Conservation (phyloP, 1,140 invertebrate species). For the Coelopa frigida region DNA sequence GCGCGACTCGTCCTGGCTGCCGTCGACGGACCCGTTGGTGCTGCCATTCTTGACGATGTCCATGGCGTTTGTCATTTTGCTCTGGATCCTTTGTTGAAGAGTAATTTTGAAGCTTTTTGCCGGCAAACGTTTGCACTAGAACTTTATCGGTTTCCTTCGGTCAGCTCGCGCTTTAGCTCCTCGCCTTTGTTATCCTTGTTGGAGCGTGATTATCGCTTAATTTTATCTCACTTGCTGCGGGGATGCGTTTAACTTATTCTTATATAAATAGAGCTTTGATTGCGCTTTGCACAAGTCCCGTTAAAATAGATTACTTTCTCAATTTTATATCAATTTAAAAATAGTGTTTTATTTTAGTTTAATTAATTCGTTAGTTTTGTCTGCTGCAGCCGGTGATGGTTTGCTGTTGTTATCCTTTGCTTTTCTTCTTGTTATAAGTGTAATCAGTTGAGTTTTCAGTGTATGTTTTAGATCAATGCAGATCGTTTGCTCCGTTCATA, state of each 20-base stretch:
- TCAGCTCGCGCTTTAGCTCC: not conserved
- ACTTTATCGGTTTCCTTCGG: not conserved
- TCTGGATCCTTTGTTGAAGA: conserved; percentile 12
- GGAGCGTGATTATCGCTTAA: conserved; percentile 19
- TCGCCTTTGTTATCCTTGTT: conserved; percentile 10
- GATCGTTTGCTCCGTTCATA: conserved; percentile 23
- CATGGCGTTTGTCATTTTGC: conserved; percentile 43
- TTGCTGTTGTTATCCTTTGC: not conserved
- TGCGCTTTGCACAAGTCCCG: conserved; percentile 44
- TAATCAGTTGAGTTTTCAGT: conserved; percentile 3
- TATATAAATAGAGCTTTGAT: conserved; percentile 23
- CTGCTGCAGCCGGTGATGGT: too few species aligned
- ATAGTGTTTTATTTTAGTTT: conserved; percentile 6
- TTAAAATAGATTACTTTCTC: conserved; percentile 19
- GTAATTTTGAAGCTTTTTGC: conserved; percentile 17
- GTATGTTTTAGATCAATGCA: conserved; percentile 40
- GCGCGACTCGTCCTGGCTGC: conserved; percentile 50
- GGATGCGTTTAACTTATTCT: conserved; percentile 14
- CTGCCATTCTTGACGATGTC: conserved; percentile 51
- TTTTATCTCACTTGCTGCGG: conserved; percentile 42
- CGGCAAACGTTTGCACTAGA: conserved; percentile 2
- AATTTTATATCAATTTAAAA: conserved; percentile 7
- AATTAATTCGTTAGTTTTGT: too few species aligned
- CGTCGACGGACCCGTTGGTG: conserved; percentile 52
- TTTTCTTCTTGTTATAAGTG: conserved; percentile 4